Base-by-base conservation (phyloP, 2,888 invertebrate genomes). In the Pristionchus maxplancki region DNA sequence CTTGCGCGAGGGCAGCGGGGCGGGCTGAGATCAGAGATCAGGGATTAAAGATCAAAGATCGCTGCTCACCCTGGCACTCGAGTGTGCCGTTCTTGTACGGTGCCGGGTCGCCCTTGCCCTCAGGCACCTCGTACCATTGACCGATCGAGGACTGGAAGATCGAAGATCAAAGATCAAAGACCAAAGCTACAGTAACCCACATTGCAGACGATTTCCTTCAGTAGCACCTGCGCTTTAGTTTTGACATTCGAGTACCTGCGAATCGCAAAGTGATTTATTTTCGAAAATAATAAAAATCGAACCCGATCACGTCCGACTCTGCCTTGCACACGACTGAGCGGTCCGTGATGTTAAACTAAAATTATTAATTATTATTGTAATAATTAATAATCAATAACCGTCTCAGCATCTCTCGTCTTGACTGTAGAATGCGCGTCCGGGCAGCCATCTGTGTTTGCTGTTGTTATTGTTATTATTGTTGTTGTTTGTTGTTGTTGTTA, bases 131-230 rank as follows among this genome's bases (percentile, higher is more conserved):
- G 58, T 58, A 58, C 58, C 58, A 58, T 1, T 6, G n/a, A n/a
- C 58, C 58, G 58, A 5, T 58, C 24, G 58, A n/a, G 58, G 6
- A 58, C 58, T 58, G n/a, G 20, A n/a, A 58, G 3, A 24, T 58
- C 58, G n/a, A 58, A 44, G 58, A n/a, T n/a, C 58, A 58, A 58
- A 58, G 58, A 58, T 58, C 58, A 58, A 58, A 58, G 58, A 58
- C 24, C 58, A 58, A 58, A 58, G 58, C 17, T 24, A 0, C 58
- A 53, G 53, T 53, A 6, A 50, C 58, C n/a, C 58, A 58, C 58
- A 58, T 58, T 58, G 58, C 58, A 58, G 24, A 58, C 58, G n/a
- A 58, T n/a, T 11, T 44, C 44, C 44, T 44, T 44, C 8, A 44
- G 44, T 11, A 44, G 44, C 44, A 44, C 44, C 44, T 44, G 8